Evolutionary conservation across 1,140 invertebrate genomes (phyloP).

Genomic region (Bombus consobrinus): DNA sequence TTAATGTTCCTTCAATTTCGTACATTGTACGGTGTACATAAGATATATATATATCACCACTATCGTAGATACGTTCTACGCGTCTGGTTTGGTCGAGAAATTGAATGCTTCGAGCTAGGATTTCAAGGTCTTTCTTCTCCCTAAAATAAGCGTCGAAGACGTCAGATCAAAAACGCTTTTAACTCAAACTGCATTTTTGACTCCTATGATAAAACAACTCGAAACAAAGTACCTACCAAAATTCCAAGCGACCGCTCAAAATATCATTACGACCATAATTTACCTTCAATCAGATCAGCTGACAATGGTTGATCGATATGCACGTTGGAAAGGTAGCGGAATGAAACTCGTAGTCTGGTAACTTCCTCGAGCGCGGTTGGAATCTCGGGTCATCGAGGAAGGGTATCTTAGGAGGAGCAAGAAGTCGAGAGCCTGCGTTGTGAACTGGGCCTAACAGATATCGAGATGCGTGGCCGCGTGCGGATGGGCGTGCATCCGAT

Average conservation of each 20-base stretch:
- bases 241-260: neutral
- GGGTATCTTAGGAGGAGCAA: conserved; percentile 25
- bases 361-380: neutral
- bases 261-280: neutral
- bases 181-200: neutral
- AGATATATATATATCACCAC: too few species aligned
- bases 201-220: neutral
- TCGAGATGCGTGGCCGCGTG: conserved; percentile 68
- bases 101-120: too few species aligned
- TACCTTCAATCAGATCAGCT: neutral
- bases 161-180: too few species aligned
- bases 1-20: too few species aligned
- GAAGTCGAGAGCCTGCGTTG: conserved; percentile 37
- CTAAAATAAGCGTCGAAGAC: too few species aligned
- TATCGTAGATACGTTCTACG: too few species aligned
- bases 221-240: neutral
- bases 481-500: conserved; percentile 77
- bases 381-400: conserved; percentile 35
- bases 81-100: too few species aligned
- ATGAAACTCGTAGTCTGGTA: neutral
- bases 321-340: neutral
- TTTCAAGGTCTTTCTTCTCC: too few species aligned
- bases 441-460: conserved; percentile 67
- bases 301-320: neutral
- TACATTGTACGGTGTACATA: too few species aligned